Evolutionary conservation across 2,797 vertebrate genomes (phyloP).

Genomic region (Sebastes variabilis): DNA sequence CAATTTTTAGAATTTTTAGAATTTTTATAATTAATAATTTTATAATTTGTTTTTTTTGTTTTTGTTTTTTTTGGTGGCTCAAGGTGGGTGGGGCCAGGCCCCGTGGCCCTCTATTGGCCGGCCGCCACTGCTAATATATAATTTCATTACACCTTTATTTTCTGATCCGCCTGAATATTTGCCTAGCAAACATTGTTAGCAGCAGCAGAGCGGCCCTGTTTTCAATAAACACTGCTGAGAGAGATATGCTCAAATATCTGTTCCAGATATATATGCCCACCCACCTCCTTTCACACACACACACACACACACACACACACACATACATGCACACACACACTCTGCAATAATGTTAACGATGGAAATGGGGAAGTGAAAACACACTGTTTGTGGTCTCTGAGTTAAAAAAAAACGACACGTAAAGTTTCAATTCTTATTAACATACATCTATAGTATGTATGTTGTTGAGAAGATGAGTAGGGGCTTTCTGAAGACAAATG

Average conservation of each 20-base stretch:
- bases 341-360: background rate
- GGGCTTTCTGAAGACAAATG: fast-evolving
- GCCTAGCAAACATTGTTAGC: background rate
- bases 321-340: background rate
- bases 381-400: background rate
- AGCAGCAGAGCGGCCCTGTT: background rate
- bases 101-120: no score
- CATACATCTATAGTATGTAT: background rate
- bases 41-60: no score
- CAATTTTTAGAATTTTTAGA: no score
- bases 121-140: no score
- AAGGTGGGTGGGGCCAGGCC: no score
- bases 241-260: background rate
- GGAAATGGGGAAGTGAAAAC: background rate
- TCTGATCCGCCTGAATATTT: background rate
- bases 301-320: background rate
- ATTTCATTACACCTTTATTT: background rate
- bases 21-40: no score
- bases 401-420: no score
- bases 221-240: background rate
- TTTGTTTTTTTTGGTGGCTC: no score
- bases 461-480: background rate
- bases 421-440: background rate
- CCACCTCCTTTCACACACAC: constrained; percentile 2
- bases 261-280: background rate